Evolutionary conservation across 37 sponge, comb jelly and placozoan species (phyloP), one percentile per base, ranked within the genome.

Genomic region (Crambe crambe): DNA sequence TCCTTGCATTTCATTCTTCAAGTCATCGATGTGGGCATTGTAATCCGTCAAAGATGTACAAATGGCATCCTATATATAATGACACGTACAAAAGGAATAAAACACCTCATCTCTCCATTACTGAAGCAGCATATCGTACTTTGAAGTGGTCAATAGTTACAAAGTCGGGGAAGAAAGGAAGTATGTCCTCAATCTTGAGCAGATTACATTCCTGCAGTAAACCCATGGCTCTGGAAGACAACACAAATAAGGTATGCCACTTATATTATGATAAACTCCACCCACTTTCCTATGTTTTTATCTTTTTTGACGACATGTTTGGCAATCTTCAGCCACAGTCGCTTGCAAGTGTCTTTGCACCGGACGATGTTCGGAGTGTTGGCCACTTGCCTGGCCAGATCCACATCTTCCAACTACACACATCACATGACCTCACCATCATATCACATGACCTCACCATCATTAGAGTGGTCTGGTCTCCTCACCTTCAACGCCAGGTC

Each of bases 141-240:
- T 93, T 95, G 85, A 98, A 98, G 42, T 93, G 86, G 30, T 95
- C 98, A 30, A 98, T 98, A 59, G 93, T 90, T 21, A 88, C 88
- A 65, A 93, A 90, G 76, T 95, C 95, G 2, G 93, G 86, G 82
- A 98, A 95, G 85, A 95, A 98, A 27, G 95, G 98, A 9, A 98
- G 80, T 56, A 98, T 86, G 71, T 98, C 98, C 54, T 98, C 98
- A 70, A 98, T 89, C 72, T 90, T 92, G 44, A 98, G 73, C 22
- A 98, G 75, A 66, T 76, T 86, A 41, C 91, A 88, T 18, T 93
- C 91, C 35, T 76, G 85, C 32, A 97, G 68, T 32, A 97, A 83
- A 26, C 80, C 68, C 92, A 90, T 93, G 1, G 91, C 97, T 44
- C 95, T 94, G 56, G 9, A 63, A 38, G 61, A 23, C 2, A 40